A percentile compares a stretch with the other conserved stretches of the same genome.
These are phyloP conservation scores for Pipistrellus pipistrellus DNA, from an alignment of 2,797 vertebrate genomes.

Conservation along the genomic window DNA sequence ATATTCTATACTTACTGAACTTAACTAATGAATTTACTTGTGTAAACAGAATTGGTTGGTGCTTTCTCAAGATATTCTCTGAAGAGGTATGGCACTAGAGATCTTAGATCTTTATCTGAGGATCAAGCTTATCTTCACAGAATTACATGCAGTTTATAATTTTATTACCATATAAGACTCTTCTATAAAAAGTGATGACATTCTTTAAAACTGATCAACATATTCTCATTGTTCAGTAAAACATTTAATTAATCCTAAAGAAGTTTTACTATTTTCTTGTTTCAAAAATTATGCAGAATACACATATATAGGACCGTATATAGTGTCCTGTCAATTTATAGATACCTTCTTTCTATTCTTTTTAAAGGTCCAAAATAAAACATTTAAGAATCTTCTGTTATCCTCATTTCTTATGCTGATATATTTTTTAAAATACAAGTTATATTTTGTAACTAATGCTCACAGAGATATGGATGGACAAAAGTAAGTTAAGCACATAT, in stretches of 20 bases:
- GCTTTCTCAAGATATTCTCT: constrained; percentile 15
- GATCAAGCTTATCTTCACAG: not conserved
- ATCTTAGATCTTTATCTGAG: not conserved
- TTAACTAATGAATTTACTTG: not conserved
- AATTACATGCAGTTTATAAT: not conserved
- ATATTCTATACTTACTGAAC: not conserved
- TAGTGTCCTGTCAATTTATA: not conserved
- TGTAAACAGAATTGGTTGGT: not conserved
- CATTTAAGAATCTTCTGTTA: constrained; percentile 24
- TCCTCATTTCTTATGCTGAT: not conserved
- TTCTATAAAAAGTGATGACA: not conserved
- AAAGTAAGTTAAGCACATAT: constrained; percentile 27
- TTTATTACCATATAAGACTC: not conserved
- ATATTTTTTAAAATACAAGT: too few species aligned
- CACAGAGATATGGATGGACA: not conserved
- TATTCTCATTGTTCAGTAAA: constrained; percentile 20
- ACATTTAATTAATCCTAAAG: constrained; percentile 48
- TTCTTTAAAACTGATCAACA: not conserved
- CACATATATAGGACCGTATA: not conserved
- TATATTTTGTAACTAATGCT: too few species aligned
- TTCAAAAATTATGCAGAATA: not conserved
- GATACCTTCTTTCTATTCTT: not conserved
- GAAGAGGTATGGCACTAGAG: not conserved
- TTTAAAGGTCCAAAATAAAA: constrained; percentile 31
- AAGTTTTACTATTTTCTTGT: not conserved